Conservation (phyloP, 2,113 vertebrate species). For the Epinephelus fuscoguttatus region DNA sequence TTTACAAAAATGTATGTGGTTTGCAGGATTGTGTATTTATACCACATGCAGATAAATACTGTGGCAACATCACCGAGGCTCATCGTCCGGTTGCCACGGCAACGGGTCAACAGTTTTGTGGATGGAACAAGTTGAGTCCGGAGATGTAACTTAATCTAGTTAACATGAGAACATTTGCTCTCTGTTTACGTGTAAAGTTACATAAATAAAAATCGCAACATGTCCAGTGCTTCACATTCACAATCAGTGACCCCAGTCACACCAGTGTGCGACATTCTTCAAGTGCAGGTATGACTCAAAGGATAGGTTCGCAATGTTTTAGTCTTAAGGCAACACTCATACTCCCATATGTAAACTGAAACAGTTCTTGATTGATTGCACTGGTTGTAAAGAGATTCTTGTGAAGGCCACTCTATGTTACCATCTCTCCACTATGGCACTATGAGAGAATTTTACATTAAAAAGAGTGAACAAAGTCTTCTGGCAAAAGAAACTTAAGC, state of each 20-base stretch:
- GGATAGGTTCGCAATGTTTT: not conserved
- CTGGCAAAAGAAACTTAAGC: too few relatives aligned
- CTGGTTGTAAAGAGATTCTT: not conserved
- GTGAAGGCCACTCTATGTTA: not conserved
- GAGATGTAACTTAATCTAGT: not conserved
- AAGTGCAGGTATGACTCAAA: not conserved
- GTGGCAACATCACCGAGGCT: constrained; percentile 9
- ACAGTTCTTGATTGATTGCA: not conserved
- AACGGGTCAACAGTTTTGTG: constrained; percentile 22
- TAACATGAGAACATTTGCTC: not conserved
- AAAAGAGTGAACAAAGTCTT: not conserved
- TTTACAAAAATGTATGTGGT: constrained; percentile 21
- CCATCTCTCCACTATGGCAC: not conserved
- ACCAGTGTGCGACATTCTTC: not conserved
- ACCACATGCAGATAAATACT: constrained; percentile 41
- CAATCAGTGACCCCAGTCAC: not conserved
- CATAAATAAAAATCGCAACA: not conserved
- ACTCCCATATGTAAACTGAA: not conserved
- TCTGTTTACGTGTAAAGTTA: not conserved
- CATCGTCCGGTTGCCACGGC: constrained; percentile 31
- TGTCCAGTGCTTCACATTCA: not conserved
- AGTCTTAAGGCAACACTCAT: not conserved
- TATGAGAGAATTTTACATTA: not conserved
- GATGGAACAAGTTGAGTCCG: not conserved
- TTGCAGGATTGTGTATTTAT: constrained; percentile 5